Base-by-base conservation (phyloP, 2,797 vertebrate species). In the Champsocephalus esox region DNA sequence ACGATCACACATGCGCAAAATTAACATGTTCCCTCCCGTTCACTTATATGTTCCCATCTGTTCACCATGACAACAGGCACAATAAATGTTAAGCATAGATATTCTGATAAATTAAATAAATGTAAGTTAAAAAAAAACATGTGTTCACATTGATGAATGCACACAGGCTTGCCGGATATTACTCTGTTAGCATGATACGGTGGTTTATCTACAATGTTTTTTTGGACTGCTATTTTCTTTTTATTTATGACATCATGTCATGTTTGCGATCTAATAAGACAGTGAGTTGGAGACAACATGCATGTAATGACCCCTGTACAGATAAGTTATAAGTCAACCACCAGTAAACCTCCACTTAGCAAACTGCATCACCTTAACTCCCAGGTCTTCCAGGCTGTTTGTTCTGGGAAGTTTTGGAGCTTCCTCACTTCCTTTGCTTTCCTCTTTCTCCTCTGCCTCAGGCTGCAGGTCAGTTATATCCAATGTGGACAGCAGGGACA, bases 301-400 rank as follows among this genome's bases (percentile, higher is more conserved):
- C 17, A 57, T 28, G 46, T 24, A 49, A 48, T 41, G n/a, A 46
- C 17, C 3, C 34, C 6, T 38, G 34, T 38, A 45, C 16, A 59
- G 12, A 19, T 19, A 16, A 14, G 21, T 21, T 12, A 34, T 45
- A 6, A 44, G 43, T 63, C 7, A 14, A 11, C 0, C 9, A 21
- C 28, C 9, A 21, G 44, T 4, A 51, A 48, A 19, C 10, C 9
- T 32, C 14, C 38, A 10, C 19, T 34, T 19, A 11, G 28, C 24
- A 44, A 28, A 21, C 5, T 46, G 2, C 13, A 13, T 59, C 73
- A 97, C 97, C 95, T 96, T 94, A 66, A 98, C 94, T 51, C 96
- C 97, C 24, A 98, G 86, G 48, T 97, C 96, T 74, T 98, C 97
- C 13, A 98, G 91, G 73, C 97, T 98, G 94, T 96, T 96, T 17